Base-by-base conservation (phyloP, 2,113 vertebrate genomes). In the Epinephelus cyanopodus region DNA sequence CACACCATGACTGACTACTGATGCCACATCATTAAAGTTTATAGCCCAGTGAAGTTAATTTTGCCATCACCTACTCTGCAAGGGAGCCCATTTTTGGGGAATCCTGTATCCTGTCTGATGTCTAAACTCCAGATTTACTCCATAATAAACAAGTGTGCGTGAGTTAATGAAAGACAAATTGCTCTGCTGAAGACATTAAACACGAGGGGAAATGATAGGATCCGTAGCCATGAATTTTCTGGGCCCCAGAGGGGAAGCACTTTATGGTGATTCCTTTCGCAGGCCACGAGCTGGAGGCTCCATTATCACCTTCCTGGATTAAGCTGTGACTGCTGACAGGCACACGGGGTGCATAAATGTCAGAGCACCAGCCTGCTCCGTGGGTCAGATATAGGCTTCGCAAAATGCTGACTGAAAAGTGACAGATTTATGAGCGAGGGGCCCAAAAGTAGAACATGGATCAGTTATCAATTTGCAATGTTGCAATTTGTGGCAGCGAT, bases 221-320 rank as follows among this genome's bases (percentile, higher is more conserved):
- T 82, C 73, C 56, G 63, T 82, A 79, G 69, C 76, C 82, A 81
- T 74, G 85, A 79, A 77, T 91, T 83, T 82, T 68, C 77, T 27
- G 8, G 19, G 73, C 56, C 79, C 68, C 53, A 1, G 67, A 37
- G 62, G 81, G 29, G 50, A 79, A 73, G 13, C 23, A 19, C 78
- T 93, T 92, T 87, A 91, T 83, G 90, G 73, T 91, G 90, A 94
- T 93, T 86, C 75, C 58, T 93, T 92, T 76, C 45, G 29, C 93
- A 94, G 93, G 45, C 73, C 4, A 15, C 10, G 45, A 90, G 71
- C 89, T 86, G 89, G 74, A 80, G 79, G 75, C 89, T 89, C 82
- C 87, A 82, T 91, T 82, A 88, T 88, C 92, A 89, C 92, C 90
- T 86, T 37, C n/a, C 75, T 66, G 87, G 87, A 87, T 76, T 64